Base-by-base conservation (phyloP, 2,888 invertebrate species). In the Yponomeuta evonymella region DNA sequence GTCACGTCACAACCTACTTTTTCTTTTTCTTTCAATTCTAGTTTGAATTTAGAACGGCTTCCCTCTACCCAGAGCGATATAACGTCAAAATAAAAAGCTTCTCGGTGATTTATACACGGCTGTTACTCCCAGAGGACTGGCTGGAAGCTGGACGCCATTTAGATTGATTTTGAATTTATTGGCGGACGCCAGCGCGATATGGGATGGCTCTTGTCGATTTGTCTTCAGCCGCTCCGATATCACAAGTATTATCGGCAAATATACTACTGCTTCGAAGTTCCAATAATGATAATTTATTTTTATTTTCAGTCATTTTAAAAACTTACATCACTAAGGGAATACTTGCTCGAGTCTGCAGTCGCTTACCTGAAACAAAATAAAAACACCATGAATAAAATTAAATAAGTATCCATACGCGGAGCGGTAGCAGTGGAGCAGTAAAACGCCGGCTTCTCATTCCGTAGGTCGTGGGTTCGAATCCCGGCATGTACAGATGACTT, bases 131-230 rank as follows among this genome's bases (percentile, higher is more conserved):
- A 62, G 67, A 51, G 51, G 58, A 72, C 67, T 69, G 51, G 48
- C 62, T 66, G 68, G 64, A 48, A 23, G 74, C 51, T 71, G 73
- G 75, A 72, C 72, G 74, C 74, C 74, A 75, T 81, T 82, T 82
- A 82, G 85, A 89, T 87, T 87, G 87, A 88, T 88, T 87, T 83
- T 81, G 81, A 85, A 88, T 88, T 86, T 88, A 88, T 88, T 86
- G 87, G 83, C 80, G 79, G 83, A 85, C 83, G 82, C 82, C 83
- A 74, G 73, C 74, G 75, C 79, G 76, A 79, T 79, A 78, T 78
- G 78, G 77, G 75, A 79, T 81, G 82, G 85, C 80, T 83, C 83
- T 84, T 77, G 79, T 77, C 86, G 79, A 88, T 88, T 87, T 86
- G 86, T 88, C 84, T 87, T 81, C 76, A 76, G 79, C 73, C 76